Base-by-base conservation (phyloP, 2,797 vertebrate species). In the Enteromius unitaeniatus region DNA sequence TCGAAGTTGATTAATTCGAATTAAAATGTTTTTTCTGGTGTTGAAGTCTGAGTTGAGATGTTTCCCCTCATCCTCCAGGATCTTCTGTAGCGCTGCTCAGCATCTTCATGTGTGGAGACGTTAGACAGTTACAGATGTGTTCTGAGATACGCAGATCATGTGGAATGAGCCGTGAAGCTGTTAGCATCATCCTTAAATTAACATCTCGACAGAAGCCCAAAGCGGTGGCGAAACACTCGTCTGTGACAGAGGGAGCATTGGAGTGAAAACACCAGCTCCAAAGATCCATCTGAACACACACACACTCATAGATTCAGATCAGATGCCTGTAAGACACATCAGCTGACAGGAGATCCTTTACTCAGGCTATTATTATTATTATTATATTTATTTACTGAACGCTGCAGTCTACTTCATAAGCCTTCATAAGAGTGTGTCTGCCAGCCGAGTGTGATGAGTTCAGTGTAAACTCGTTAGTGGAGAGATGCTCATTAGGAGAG, bases 141-240 rank as follows among this genome's bases (percentile, higher is more conserved):
- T 9, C 2, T 3, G 26, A 40, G 51, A 58, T 13, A 23, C 2
- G 34, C 19, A 75, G 21, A 40, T 76, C 51, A 15, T 76, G 73
- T 76, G 73, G 73, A 76, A 26, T 17, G 73, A 58, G 53, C 51
- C 51, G 21, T 23, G 6, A 40, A 76, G 73, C 51, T 37, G 28
- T 23, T 75, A 34, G 10, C 28, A 37, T 55, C 19, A 73, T 15
- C 26, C 47, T 21, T 74, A n/a, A 74, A 74, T 74, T 7, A 74
- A 53, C 17, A 74, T 53, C 47, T 0, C 19, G 26, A 34, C 70
- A 34, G 70, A 75, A 75, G 49, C 47, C 2, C 72, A 28, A 47
- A 26, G 4, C n/a, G 6, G 68, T 23, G 34, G 10, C 21, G 53
- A 55, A 55, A 55, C 53, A 11, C 26, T 62, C 60, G 37, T 13